A percentile compares a stretch with the other conserved stretches of the same genome.
These are phyloP conservation scores for Metacarcinus magister DNA, from an alignment of 2,888 invertebrate genomes.

Conservation along the genomic window DNA sequence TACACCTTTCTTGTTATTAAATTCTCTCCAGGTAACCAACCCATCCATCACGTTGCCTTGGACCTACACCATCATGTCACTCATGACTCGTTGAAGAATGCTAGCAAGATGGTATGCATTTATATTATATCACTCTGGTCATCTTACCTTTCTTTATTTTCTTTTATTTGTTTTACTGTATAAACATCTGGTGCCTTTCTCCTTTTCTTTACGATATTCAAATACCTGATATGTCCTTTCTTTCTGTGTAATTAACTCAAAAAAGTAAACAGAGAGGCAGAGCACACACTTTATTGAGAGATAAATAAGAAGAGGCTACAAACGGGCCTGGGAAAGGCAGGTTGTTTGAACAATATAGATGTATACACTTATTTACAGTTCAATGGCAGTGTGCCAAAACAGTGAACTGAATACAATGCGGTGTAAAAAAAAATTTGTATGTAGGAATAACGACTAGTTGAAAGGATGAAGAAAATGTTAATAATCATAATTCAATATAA, in stretches of 20 bases:
- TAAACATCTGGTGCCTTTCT: not conserved
- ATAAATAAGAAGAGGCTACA: conserved; percentile 67
- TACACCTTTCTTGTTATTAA: no score
- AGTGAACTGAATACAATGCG: conserved; percentile 66
- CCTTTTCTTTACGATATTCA: not conserved
- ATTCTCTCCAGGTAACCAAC: no score
- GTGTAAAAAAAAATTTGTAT: conserved; percentile 37
- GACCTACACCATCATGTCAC: no score
- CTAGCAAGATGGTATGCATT: no score
- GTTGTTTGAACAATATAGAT: not conserved
- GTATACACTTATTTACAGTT: conserved; percentile 76
- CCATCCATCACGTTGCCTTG: no score
- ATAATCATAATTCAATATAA: conserved; percentile 51
- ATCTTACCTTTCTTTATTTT: not conserved
- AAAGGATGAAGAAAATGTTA: conserved; percentile 51
- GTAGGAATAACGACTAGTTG: conserved; percentile 65
- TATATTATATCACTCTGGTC: no score
- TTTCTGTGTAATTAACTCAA: not conserved
- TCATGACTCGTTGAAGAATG: no score
- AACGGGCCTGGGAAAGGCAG: conserved; percentile 49
- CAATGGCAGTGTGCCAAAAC: conserved; percentile 74
- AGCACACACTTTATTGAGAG: conserved; percentile 67
- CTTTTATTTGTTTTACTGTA: not conserved
- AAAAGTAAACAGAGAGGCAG: conserved; percentile 22
- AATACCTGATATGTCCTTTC: not conserved